phyloP scores from a whole-genome alignment of 2,888 invertebrate genomes.

The Latrodectus hesperus region DNA sequence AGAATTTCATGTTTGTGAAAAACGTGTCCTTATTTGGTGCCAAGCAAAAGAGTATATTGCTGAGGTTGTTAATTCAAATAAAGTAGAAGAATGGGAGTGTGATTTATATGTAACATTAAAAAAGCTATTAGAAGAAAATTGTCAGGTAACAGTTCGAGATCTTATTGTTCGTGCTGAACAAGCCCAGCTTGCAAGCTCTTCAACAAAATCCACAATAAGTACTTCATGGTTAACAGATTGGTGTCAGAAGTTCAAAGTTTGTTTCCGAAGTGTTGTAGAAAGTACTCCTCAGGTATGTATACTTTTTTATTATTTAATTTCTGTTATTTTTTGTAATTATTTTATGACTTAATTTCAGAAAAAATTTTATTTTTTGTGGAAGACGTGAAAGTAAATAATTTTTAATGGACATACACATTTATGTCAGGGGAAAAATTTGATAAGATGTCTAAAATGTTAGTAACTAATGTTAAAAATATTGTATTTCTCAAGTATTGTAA shows the following conservation, averaged over 20 bases:
- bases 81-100: conserved; percentile 60
- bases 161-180: conserved; percentile 59
- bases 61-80: conserved; percentile 17
- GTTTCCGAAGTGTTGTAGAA: conserved; percentile 61
- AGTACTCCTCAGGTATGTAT: conserved; percentile 59
- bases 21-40: conserved; percentile 54
- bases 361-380: no score
- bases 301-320: neutral
- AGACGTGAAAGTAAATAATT: no score
- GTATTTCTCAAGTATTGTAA: no score
- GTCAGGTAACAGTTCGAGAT: conserved; percentile 55
- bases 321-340: neutral
- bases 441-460: no score
- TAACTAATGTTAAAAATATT: no score
- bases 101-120: conserved; percentile 63
- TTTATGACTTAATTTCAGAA: no score
- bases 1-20: conserved; percentile 60
- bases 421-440: no score
- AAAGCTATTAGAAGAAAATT: conserved; percentile 47
- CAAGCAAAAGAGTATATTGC: conserved; percentile 48
- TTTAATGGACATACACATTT: no score
- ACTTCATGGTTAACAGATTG: conserved; percentile 60
- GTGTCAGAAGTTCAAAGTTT: conserved; percentile 63
- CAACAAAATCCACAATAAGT: conserved; percentile 41
- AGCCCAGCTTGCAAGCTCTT: conserved; percentile 45